Base-by-base conservation (phyloP, 2,888 invertebrate species). In the Gandaritis pyraliata region DNA sequence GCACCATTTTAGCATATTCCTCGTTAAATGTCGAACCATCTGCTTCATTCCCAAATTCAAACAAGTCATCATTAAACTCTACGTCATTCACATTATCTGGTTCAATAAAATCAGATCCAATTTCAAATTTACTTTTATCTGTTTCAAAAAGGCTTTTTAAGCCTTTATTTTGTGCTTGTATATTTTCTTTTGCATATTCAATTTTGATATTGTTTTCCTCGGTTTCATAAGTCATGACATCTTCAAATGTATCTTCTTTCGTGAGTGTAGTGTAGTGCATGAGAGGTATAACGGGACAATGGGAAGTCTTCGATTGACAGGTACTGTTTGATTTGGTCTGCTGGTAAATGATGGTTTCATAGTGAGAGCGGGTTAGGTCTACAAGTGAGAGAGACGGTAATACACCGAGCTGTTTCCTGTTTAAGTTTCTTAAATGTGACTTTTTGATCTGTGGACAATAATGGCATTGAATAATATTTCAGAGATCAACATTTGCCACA, bases 1-100 rank as follows among this genome's bases (percentile, higher is more conserved):
- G 84, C 5, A 83, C 72, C 59, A 89, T 73, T n/a, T 72, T 80
- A 0, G 88, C 91, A 75, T 88, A 92, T 62, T 90, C 89, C 50
- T 85, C 83, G 15, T 88, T 81, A 38, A 87, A 75, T 55, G 77
- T 79, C 0, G 80, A 76, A 0, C 87, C 87, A 61, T 88, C 87
- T 0, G 68, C 80, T 45, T 78, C 74, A 39, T 76, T 64, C n/a
- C 69, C 66, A 13, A 60, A 18, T 51, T 53, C 43, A 51, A 64
- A 61, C 1, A 54, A 65, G 51, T 66, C 66, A 64, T 72, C 66
- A 41, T 74, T 39, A 56, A 57, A 60, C 41, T 71, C 71, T 52
- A n/a, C n/a, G n/a, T 68, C 70, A 64, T 48, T 43, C 15, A 57
- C 47, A 39, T 68, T 57, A 53, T 71, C 67, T 55, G 55, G 23